Percentiles rank a stretch among this genome's conserved stretches.
Evolutionary conservation across 2,888 invertebrate species (phyloP).

Genomic region (Pyrrhosoma nymphula): DNA sequence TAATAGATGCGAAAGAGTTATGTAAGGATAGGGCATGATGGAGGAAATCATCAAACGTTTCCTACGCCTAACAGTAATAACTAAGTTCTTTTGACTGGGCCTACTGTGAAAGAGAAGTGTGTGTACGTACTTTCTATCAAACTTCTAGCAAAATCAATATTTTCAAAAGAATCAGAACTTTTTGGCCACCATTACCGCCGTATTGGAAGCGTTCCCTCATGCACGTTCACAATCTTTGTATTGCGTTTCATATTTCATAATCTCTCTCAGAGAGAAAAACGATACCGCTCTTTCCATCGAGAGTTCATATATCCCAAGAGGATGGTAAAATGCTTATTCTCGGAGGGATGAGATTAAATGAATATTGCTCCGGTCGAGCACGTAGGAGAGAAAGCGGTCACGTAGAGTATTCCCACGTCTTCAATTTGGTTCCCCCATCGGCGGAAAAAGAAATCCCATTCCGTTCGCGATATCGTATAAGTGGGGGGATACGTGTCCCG

Average conservation of each 20-base stretch:
- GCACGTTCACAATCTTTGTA: neutral
- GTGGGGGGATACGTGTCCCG: neutral
- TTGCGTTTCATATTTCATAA: neutral
- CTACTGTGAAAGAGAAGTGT: no score
- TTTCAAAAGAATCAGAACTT: no score
- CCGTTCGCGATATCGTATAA: neutral
- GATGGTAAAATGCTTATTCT: neutral
- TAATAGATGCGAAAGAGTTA: no score
- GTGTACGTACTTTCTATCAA: no score
- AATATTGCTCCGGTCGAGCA: neutral
- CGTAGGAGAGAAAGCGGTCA: slow-evolving; percentile 41
- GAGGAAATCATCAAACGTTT: no score
- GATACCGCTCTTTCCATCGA: neutral
- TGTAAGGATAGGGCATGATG: no score
- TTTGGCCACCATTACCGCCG: no score
- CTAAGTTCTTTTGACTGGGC: no score
- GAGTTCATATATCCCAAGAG: neutral
- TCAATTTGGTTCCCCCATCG: neutral
- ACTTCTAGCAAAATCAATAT: no score
- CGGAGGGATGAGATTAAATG: slow-evolving; percentile 1
- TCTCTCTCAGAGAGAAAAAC: neutral
- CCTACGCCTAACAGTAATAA: no score
- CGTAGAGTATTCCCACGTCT: slow-evolving; percentile 53
- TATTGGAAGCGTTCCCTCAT: neutral
- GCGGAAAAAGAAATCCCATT: neutral